Percentiles rank a stretch among this genome's conserved stretches.
These are phyloP conservation scores for Ictidomys tridecemlineatus DNA, from an alignment of 2,113 vertebrate species.

Conservation along the genomic window DNA sequence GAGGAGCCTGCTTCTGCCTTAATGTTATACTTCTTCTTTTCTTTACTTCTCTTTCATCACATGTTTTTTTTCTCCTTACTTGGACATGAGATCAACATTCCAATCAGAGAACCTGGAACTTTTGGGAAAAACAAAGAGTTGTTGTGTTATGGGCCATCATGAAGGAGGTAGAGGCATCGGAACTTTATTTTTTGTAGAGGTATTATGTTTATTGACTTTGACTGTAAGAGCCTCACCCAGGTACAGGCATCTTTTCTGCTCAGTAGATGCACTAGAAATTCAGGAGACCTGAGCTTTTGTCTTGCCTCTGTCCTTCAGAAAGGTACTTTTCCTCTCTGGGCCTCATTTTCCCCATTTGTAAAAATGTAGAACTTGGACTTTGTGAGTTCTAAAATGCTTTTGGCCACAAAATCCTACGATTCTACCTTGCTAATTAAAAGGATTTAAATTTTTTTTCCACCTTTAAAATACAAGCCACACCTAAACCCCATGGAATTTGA, in stretches of 20 bases:
- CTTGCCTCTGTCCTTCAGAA: background rate
- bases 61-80: background rate
- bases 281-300: background rate
- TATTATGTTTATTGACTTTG: background rate
- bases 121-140: background rate
- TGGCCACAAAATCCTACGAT: background rate
- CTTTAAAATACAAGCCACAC: constrained; percentile 43
- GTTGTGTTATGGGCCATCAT: background rate
- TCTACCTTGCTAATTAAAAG: constrained; percentile 30
- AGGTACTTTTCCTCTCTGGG: background rate
- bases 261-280: background rate
- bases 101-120: constrained; percentile 32
- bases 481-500: background rate
- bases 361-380: background rate
- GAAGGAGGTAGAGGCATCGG: background rate
- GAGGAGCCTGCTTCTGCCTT: background rate
- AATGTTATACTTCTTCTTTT: background rate
- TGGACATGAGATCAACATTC: background rate
- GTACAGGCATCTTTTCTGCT: background rate
- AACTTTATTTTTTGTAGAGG: background rate
- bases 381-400: background rate
- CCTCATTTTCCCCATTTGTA: constrained; percentile 15
- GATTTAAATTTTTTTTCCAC: background rate
- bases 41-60: background rate
- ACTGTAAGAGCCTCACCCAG: background rate